Evolutionary conservation across 2,113 vertebrate species (phyloP).

Genomic region (Pseudopodoces humilis): DNA sequence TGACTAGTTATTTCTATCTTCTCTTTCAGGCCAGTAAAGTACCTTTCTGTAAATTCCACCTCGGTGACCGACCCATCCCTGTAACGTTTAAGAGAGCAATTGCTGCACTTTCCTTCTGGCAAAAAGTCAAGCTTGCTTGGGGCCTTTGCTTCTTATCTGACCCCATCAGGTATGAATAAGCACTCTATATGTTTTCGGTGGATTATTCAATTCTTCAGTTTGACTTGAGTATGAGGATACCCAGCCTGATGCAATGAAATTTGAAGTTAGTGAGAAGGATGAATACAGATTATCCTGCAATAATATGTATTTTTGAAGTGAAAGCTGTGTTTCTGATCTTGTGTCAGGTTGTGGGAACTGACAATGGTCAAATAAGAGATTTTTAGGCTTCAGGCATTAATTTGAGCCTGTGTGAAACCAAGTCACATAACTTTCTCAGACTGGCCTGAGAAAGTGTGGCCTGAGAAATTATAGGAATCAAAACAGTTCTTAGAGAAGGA

Average conservation of each 20-base stretch:
- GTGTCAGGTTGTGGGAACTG: neutral
- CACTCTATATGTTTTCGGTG: neutral
- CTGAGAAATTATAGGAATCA: no score
- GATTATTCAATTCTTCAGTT: neutral
- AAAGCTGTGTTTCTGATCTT: neutral
- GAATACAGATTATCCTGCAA: neutral
- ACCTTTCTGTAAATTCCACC: conserved; percentile 98
- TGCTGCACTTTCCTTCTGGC: conserved; percentile 95
- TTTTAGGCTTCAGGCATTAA: no score
- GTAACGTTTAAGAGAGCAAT: conserved; percentile 98
- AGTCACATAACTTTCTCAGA: no score
- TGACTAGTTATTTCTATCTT: neutral
- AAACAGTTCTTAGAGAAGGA: no score
- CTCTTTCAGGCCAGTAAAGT: conserved; percentile 88
- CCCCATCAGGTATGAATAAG: conserved; percentile 89
- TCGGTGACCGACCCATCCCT: conserved; percentile 95
- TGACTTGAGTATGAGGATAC: neutral
- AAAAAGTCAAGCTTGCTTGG: conserved; percentile 96
- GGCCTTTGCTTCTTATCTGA: conserved; percentile 97
- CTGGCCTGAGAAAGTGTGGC: no score
- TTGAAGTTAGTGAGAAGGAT: neutral
- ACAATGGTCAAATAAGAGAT: no score
- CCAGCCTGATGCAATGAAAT: neutral
- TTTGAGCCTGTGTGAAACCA: no score
- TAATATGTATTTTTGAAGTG: neutral